Base-by-base conservation (phyloP, 2,797 vertebrate species). In the Sebastes taczanowskii region DNA sequence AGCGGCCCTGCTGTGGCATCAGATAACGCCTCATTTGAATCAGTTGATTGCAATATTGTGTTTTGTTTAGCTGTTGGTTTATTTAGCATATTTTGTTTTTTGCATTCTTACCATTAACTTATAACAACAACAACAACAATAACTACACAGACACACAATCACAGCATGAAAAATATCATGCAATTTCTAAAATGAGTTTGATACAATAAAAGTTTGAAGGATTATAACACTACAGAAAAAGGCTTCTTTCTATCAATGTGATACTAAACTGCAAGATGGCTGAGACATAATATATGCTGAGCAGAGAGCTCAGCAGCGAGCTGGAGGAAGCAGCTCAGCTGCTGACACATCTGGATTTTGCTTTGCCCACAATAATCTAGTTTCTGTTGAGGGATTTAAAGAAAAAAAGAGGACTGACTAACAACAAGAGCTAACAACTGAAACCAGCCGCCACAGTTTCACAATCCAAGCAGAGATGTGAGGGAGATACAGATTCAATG, bases 321-420 rank as follows among this genome's bases (percentile, higher is more conserved):
- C 74, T 14, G 16, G 55, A 34, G 34, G 73, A 53, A 56, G 46
- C 27, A 11, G 27, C 52, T 72, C 71, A 29, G 64, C 42, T 71
- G 74, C 75, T 84, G 81, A 78, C 74, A 68, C 78, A 66, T 79
- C 62, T 64, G 58, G 38, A 76, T 65, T 61, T 38, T 23, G 5
- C 34, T 62, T 60, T 59, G 46, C 63, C 52, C 68, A 20, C 63
- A 60, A 53, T 58, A 70, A 77, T 61, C 27, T 32, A 13, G 18
- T 74, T 71, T 82, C 38, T 53, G 52, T 73, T 20, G 23, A 66
- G 22, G 27, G 23, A 61, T 6, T 58, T 25, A 11, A 11, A 7
- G 6, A 20, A 46, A 38, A 38, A 30, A 27, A 20, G 9, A 49
- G 53, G 52, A 58, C 68, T 25, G 52, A 32, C 23, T 53, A 60